Evolutionary conservation across 2,888 invertebrate species (phyloP).

Genomic region (Bombyx huttoni): DNA sequence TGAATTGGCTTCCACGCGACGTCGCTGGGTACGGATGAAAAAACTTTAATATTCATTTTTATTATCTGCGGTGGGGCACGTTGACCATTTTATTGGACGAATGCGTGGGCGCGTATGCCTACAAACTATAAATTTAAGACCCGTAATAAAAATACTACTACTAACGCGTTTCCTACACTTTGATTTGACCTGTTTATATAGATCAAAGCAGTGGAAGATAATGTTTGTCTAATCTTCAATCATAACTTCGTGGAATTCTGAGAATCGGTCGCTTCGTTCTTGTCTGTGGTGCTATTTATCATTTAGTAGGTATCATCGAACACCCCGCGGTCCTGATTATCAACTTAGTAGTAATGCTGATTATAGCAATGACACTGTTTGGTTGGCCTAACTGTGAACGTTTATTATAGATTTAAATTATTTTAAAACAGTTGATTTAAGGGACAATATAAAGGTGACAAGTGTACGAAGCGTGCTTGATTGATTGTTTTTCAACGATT

Average conservation of each 20-base stretch:
- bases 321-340: background rate
- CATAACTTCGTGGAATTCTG: conserved; percentile 33
- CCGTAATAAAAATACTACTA: conserved; percentile 64
- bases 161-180: conserved; percentile 67
- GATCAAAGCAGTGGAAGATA: conserved; percentile 60
- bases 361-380: background rate
- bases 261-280: conserved; percentile 15
- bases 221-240: conserved; percentile 56
- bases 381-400: background rate
- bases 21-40: conserved; percentile 2
- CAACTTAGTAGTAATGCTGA: background rate
- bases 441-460: no score
- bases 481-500: background rate
- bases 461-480: background rate
- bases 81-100: conserved; percentile 43
- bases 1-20: background rate
- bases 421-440: no score
- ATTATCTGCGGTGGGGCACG: conserved; percentile 25
- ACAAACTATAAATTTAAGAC: conserved; percentile 61
- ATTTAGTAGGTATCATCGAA: conserved; percentile 2
- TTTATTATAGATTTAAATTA: no score
- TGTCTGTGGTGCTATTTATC: conserved; percentile 14
- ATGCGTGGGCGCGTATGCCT: conserved; percentile 57
- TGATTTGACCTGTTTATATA: conserved; percentile 64
- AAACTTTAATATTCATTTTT: conserved; percentile 36